These are phyloP conservation scores for Acestrorhynchus altus DNA, from an alignment of 2,797 vertebrate species.

Conservation along the genomic window DNA sequence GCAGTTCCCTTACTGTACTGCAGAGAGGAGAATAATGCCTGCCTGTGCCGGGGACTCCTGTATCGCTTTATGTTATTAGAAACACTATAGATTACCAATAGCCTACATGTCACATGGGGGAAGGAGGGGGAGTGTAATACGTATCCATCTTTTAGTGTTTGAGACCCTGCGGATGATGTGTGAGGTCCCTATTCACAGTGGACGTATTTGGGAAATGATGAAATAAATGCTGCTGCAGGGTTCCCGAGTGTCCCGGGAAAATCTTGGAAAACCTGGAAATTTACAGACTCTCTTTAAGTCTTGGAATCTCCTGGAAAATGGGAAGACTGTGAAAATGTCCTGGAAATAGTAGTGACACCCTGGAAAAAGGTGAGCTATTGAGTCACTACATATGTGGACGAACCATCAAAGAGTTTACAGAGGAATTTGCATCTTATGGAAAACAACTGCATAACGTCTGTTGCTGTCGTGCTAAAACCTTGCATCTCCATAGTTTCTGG, in stretches of 20 bases:
- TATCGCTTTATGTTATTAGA: slow-evolving; percentile 23
- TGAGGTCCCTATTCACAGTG: background rate
- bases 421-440: too few species aligned
- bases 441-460: too few species aligned
- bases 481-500: too few species aligned
- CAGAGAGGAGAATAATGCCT: slow-evolving; percentile 40
- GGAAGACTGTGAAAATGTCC: too few species aligned
- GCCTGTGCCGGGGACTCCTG: slow-evolving; percentile 28
- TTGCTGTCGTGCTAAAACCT: too few species aligned
- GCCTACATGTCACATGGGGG: background rate
- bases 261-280: background rate
- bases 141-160: background rate
- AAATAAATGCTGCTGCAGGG: background rate
- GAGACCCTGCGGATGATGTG: background rate
- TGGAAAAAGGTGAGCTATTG: too few species aligned
- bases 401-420: too few species aligned
- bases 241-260: too few species aligned
- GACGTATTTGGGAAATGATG: background rate
- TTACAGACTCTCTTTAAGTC: too few species aligned
- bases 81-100: slow-evolving; percentile 18
- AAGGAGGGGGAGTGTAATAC: background rate
- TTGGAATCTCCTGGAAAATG: too few species aligned
- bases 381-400: too few species aligned
- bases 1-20: slow-evolving; percentile 62
- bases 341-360: too few species aligned